Evolutionary conservation across 1,140 invertebrate genomes (phyloP).

Genomic region (Ostrea denselamellosa): DNA sequence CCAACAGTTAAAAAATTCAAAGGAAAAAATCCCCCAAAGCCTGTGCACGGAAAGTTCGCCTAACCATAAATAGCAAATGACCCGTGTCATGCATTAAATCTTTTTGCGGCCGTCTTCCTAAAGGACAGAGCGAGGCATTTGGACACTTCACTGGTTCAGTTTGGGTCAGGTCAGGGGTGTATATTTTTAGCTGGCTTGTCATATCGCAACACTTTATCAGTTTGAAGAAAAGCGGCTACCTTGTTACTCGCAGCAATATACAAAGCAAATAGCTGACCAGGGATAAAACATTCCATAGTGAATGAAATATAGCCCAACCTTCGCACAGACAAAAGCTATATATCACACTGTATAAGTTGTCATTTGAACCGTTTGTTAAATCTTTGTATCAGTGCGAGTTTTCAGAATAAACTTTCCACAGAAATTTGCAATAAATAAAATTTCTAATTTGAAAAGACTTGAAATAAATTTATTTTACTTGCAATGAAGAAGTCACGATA

Average conservation of each 20-base stretch:
- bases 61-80: conserved; percentile 46
- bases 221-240: conserved; percentile 32
- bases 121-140: conserved; percentile 22
- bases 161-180: conserved; percentile 48
- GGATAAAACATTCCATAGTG: neutral
- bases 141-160: conserved; percentile 41
- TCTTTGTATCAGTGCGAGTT: neutral
- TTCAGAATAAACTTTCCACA: too few relatives aligned
- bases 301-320: conserved; percentile 20
- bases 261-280: conserved; percentile 12
- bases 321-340: neutral
- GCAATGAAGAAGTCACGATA: neutral
- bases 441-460: neutral
- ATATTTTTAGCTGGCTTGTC: conserved; percentile 38
- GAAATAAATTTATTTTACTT: neutral
- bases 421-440: too few relatives aligned
- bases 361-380: neutral
- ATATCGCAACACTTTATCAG: conserved; percentile 34
- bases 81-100: conserved; percentile 43
- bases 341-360: neutral
- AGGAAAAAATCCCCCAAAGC: neutral
- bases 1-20: neutral
- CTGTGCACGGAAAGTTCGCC: neutral
- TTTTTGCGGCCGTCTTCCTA: neutral
- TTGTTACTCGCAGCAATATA: conserved; percentile 10